Evolutionary conservation across 2,113 vertebrate genomes (phyloP).

Genomic region (Halcyon senegalensis): DNA sequence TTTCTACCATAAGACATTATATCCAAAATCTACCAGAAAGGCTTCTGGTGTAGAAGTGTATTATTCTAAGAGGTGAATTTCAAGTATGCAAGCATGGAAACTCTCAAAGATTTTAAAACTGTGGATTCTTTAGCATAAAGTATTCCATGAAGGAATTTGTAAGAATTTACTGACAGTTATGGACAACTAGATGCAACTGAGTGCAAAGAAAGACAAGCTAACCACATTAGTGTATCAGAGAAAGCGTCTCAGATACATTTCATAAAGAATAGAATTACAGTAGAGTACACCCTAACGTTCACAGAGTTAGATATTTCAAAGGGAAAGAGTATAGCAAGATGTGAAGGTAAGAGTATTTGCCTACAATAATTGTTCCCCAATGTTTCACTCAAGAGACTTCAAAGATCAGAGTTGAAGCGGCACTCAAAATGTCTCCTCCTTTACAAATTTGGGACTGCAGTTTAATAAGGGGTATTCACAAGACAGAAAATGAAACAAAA

Average conservation of each 20-base stretch:
- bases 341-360: neutral
- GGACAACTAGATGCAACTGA: neutral
- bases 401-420: neutral
- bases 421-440: neutral
- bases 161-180: neutral
- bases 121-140: neutral
- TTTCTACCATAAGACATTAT: neutral
- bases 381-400: neutral
- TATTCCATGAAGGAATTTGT: neutral
- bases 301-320: neutral
- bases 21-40: neutral
- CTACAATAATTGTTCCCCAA: neutral
- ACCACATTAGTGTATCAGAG: neutral
- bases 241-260: neutral
- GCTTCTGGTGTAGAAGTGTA: neutral
- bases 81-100: neutral
- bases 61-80: neutral
- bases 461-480: neutral
- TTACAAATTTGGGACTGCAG: neutral
- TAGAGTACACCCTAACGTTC: neutral
- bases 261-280: neutral
- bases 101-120: neutral
- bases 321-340: neutral
- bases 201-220: neutral
- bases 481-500: neutral